Base-by-base conservation (phyloP, 37 sponge, comb jelly and placozoan genomes). In the Cladorhizidae sp. region DNA sequence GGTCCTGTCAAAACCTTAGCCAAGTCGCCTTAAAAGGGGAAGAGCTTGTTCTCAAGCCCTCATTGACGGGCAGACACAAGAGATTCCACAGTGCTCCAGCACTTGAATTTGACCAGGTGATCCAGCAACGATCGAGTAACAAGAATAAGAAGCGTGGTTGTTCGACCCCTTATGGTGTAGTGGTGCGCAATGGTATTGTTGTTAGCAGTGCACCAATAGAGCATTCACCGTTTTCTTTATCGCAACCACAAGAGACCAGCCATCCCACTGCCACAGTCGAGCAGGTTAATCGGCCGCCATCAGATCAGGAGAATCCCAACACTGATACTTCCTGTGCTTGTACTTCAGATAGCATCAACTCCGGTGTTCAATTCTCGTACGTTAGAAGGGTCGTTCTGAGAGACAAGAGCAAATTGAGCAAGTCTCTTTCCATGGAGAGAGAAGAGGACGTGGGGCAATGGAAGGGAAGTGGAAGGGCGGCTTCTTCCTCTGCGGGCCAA, bases 1-100 rank as follows among this genome's bases (percentile, higher is more conserved):
- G 83, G 64, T 82, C 83, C 31, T 73, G 73, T 50, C 1, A 58
- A 0, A 22, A 37, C 11, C 52, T 82, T 22, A 33, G 32, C 39
- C 72, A 54, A 3, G 2, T 32, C 5, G 33, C 8, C 11, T 12
- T 45, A 45, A 50, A 73, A 28, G 32, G 25, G 8, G 65, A 55
- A 0, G 39, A 67, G 32, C 39, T 41, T 18, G 37, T 36, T 35
- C 25, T 23, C 35, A 20, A 31, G 1, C n/a, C 36, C 2, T 74
- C 39, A 21, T 26, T 3, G 22, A 26, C 12, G 33, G 67, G 35
- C 17, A 65, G 31, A 65, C 67, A 32, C 31, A 31, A 31, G 35
- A 25, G 67, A 31, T 65, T 25, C 11, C 31, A 31, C 67, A 65
- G 67, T 65, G 67, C 67, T 65, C 67, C 67, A 17, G 18, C 31